A percentile compares a stretch with the other conserved stretches of the same genome.
phyloP scores from a whole-genome alignment of 2,113 vertebrate genomes.

The Sorex fumeus region DNA sequence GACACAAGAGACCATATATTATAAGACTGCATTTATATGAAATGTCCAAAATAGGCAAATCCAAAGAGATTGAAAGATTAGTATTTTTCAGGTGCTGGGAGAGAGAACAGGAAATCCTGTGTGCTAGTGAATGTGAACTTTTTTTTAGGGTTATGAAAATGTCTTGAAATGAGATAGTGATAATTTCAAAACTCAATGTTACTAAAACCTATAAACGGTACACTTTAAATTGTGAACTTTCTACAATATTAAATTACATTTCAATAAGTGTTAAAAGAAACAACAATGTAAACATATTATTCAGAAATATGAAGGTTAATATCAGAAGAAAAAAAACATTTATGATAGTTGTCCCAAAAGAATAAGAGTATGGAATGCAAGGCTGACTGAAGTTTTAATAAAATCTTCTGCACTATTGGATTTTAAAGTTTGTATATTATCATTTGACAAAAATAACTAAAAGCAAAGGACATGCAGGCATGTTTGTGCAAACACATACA shows the following conservation, averaged over 20 bases:
- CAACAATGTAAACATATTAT: slow-evolving; percentile 29
- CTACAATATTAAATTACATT: slow-evolving; percentile 51
- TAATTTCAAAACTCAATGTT: slow-evolving; percentile 38
- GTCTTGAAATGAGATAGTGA: slow-evolving; percentile 29
- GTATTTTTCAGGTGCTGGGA: neutral
- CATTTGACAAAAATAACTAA: slow-evolving; percentile 54
- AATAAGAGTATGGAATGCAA: slow-evolving; percentile 19
- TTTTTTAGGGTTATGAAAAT: slow-evolving; percentile 59
- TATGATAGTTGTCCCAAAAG: neutral
- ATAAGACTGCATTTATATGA: slow-evolving; percentile 36
- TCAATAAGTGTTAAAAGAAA: neutral
- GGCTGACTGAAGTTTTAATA: slow-evolving; percentile 31
- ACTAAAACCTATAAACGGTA: slow-evolving; percentile 16
- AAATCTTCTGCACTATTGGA: slow-evolving; percentile 5
- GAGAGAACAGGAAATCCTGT: neutral
- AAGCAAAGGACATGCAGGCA: neutral
- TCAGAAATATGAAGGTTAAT: slow-evolving; percentile 6
- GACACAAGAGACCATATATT: neutral
- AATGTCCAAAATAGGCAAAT: slow-evolving; percentile 33
- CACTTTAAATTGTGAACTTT: slow-evolving; percentile 33
- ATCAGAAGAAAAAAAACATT: slow-evolving; percentile 11
- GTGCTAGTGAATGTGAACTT: neutral
- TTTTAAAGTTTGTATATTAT: slow-evolving; percentile 7
- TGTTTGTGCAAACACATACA: neutral
- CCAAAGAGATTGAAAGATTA: slow-evolving; percentile 2